Percentiles rank a stretch among this genome's conserved stretches.
Conservation (phyloP, 2,888 invertebrate species). For the Cetonia aurata region DNA sequence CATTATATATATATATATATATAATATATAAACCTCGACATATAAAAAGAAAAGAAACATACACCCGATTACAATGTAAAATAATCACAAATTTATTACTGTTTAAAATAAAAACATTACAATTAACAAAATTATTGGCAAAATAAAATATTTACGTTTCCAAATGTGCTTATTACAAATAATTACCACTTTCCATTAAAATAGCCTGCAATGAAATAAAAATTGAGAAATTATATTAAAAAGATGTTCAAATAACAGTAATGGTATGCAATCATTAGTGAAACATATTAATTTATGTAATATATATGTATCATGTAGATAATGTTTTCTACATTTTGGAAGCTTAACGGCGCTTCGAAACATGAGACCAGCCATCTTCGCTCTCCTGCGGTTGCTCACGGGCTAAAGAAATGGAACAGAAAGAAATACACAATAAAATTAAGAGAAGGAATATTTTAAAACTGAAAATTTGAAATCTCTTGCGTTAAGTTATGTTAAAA, state of each 20-base stretch:
- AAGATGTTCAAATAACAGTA: constrained; percentile 44
- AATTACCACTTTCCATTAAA: constrained; percentile 56
- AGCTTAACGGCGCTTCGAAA: constrained; percentile 57
- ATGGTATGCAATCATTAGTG: constrained; percentile 32
- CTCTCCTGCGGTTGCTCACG: constrained; percentile 59
- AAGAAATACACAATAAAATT: constrained; percentile 37
- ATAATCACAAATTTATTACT: constrained; percentile 17
- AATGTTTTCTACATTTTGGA: neutral
- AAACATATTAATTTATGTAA: constrained; percentile 13
- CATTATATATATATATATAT: constrained; percentile 30
- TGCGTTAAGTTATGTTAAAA: constrained; percentile 5
- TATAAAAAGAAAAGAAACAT: constrained; percentile 19
- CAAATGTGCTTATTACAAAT: constrained; percentile 28
- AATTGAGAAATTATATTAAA: constrained; percentile 31
- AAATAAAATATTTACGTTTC: constrained; percentile 24
- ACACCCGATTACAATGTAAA: constrained; percentile 3
- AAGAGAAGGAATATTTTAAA: constrained; percentile 1
- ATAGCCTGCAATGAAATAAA: constrained; percentile 50
- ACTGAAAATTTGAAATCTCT: neutral
- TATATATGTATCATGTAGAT: constrained; percentile 1
- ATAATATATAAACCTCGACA: constrained; percentile 7
- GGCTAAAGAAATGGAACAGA: constrained; percentile 52
- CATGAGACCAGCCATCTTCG: constrained; percentile 63
- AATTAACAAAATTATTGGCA: neutral
- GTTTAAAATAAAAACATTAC: constrained; percentile 9